These are phyloP conservation scores for Motacilla alba DNA, from an alignment of 2,113 vertebrate species.

Conservation along the genomic window DNA sequence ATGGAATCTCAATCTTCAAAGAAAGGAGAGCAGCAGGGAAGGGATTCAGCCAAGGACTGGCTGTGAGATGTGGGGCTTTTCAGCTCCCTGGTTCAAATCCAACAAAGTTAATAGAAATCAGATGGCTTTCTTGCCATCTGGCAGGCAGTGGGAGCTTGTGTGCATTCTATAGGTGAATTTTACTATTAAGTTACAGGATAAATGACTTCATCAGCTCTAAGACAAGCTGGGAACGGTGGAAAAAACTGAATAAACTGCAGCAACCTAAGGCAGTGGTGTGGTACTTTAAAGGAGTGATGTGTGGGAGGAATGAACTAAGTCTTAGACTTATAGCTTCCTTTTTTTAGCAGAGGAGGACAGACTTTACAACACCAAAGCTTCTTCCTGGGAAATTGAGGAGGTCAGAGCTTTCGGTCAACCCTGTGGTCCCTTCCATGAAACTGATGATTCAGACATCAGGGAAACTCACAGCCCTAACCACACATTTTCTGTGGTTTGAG, in stretches of 20 bases:
- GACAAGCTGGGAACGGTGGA: neutral
- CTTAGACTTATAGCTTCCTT: neutral
- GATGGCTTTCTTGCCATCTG: neutral
- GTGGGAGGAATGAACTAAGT: neutral
- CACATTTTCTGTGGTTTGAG: neutral
- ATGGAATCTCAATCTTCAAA: neutral
- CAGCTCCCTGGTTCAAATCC: neutral
- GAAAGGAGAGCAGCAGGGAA: neutral
- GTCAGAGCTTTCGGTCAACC: neutral
- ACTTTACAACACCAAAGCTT: neutral
- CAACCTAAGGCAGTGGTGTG: neutral
- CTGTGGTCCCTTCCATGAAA: neutral
- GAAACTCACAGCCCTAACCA: neutral
- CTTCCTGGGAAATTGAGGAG: neutral
- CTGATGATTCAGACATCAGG: neutral
- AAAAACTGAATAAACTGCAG: neutral
- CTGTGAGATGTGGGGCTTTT: neutral
- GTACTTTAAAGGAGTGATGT: neutral
- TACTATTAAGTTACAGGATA: neutral
- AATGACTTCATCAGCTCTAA: neutral
- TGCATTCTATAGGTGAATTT: neutral
- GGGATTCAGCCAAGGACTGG: neutral
- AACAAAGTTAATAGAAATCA: neutral
- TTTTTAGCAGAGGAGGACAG: neutral
- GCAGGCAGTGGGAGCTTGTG: neutral